Evolutionary conservation across 2,113 vertebrate species (phyloP).

Genomic region (Gavialis gangeticus): DNA sequence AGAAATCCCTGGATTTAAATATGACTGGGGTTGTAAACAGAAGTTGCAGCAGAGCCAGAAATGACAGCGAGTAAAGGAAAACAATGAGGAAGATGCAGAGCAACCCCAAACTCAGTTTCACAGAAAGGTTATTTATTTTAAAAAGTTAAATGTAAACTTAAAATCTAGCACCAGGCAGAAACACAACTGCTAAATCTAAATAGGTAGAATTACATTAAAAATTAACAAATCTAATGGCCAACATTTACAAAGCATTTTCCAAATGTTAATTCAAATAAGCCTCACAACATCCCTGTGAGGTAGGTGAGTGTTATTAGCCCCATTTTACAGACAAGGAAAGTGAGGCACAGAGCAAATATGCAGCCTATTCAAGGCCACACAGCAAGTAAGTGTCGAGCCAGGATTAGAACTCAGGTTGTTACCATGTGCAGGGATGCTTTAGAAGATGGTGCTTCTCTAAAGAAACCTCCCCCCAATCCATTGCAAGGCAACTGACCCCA

Average conservation of each 20-base stretch:
- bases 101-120: neutral
- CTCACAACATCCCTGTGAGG: constrained; percentile 63
- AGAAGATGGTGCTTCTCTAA: constrained; percentile 12
- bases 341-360: neutral
- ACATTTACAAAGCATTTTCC: constrained; percentile 46
- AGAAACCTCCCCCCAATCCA: neutral
- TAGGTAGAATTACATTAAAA: constrained; percentile 27
- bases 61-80: neutral
- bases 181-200: neutral
- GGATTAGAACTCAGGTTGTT: neutral
- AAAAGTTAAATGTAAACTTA: constrained; percentile 44
- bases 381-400: neutral
- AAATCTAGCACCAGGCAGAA: constrained; percentile 36
- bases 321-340: constrained; percentile 51
- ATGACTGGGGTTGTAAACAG: neutral
- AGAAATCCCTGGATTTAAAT: neutral
- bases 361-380: constrained; percentile 9
- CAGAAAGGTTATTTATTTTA: constrained; percentile 20
- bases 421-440: neutral
- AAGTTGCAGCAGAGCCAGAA: neutral
- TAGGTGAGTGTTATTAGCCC: constrained; percentile 44
- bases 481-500: neutral
- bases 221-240: neutral
- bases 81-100: neutral
- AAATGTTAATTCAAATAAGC: neutral